Evolutionary conservation across 1,140 invertebrate genomes (phyloP), one percentile per base, ranked within the genome.

Genomic region (Acromyrmex echinatior): DNA sequence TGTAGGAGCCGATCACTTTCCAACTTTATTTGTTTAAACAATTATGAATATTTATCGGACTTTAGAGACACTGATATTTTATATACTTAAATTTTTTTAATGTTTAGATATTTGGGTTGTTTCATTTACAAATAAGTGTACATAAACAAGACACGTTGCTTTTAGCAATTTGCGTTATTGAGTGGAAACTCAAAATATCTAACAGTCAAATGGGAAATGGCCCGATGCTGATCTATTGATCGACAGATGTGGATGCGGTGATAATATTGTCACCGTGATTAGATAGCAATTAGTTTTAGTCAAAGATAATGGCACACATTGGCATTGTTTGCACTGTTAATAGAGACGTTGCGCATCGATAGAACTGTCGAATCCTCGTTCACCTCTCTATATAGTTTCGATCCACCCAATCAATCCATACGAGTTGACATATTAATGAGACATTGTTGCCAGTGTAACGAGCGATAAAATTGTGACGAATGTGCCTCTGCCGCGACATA

Each of bases 281-380:
- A 84, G 70, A 76, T 25, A 12, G 56, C 80, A 84, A 76, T 84
- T 84, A 76, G 80, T 84, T 84, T 84, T 62, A 62, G 56, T 49
- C 63, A 62, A 76, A 62, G 25, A 74, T 60, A 84, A 76, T 84
- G 80, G 35, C 58, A 68, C 28, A 62, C 74, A 84, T 84, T 80
- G 62, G 7, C 31, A 68, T 80, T 84, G 70, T 84, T 84, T 76
- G 14, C 56, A 35, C 39, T 76, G 58, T 76, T 84, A 62, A 84
- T 84, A 76, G 70, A 4, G 39, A 60, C n/a, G n/a, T 51, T 35
- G 68, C 39, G 53, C 68, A 31, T 62, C 9, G 70, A 76, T 74
- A 49, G 39, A 74, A 82, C 39, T 49, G 80, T 82, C 80, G 71
- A 58, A 71, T 25, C 35, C 31, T 45, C 28, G 66, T 60, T 45